Evolutionary conservation across 2,888 invertebrate species (phyloP).

Genomic region (Ellobium chinense): DNA sequence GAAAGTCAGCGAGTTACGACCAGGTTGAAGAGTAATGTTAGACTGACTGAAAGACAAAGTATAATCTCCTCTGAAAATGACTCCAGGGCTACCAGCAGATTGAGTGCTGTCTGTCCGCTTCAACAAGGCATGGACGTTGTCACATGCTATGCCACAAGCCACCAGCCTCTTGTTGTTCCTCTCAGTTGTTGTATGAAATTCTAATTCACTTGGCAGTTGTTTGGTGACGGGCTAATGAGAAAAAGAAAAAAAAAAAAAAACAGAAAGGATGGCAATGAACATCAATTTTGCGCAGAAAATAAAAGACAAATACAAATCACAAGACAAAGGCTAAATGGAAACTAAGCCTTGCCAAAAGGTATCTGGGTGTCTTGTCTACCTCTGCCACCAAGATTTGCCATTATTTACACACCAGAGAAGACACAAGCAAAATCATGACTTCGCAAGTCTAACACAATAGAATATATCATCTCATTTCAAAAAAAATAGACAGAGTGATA

Average conservation of each 20-base stretch:
- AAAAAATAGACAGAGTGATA: too few relatives aligned
- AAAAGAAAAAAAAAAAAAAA: not conserved
- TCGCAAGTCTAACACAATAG: too few relatives aligned
- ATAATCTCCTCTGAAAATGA: slow-evolving; percentile 85
- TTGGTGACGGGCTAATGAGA: slow-evolving; percentile 53
- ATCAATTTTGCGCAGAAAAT: too few relatives aligned
- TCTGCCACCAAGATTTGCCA: too few relatives aligned
- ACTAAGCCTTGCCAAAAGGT: too few relatives aligned
- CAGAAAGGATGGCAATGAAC: not conserved
- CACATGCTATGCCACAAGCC: slow-evolving; percentile 64
- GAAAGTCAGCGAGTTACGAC: slow-evolving; percentile 79
- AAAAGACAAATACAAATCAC: not conserved
- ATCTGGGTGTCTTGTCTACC: too few relatives aligned
- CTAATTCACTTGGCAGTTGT: slow-evolving; percentile 57
- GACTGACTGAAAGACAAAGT: slow-evolving; percentile 82
- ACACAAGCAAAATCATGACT: too few relatives aligned
- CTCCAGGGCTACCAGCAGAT: slow-evolving; percentile 79
- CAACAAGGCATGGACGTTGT: slow-evolving; percentile 65
- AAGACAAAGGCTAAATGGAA: not conserved
- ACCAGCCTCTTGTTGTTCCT: slow-evolving; percentile 55
- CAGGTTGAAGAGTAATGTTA: slow-evolving; percentile 79
- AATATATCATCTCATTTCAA: too few relatives aligned
- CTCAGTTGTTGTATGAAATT: slow-evolving; percentile 60
- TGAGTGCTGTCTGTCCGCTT: slow-evolving; percentile 66
- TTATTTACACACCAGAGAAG: too few relatives aligned